phyloP scores from a whole-genome alignment of 2,113 vertebrate species.

The Peromyscus californicus region DNA sequence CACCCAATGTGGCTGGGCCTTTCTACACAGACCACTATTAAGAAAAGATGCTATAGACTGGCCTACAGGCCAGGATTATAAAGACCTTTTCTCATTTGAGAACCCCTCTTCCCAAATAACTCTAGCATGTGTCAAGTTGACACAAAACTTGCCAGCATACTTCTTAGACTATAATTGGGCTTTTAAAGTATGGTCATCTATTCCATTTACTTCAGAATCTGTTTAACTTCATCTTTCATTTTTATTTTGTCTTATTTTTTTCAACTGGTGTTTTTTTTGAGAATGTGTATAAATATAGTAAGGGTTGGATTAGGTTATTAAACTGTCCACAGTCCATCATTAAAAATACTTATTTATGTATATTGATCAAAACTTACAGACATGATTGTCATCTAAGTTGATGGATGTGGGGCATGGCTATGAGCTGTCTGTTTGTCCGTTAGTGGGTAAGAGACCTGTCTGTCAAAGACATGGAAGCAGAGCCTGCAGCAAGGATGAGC shows the following conservation, averaged over 20 bases:
- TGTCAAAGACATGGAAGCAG: background rate
- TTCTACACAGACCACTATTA: background rate
- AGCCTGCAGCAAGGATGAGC: background rate
- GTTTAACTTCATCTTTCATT: background rate
- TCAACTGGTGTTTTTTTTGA: background rate
- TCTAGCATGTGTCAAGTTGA: background rate
- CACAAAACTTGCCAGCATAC: background rate
- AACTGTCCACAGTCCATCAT: background rate
- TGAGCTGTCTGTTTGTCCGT: background rate
- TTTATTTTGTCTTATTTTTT: background rate
- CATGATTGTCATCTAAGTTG: background rate
- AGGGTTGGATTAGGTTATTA: background rate
- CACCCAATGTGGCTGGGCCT: background rate
- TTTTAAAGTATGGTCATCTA: background rate
- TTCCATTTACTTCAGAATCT: background rate
- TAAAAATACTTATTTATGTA: background rate
- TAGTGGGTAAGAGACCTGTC: background rate
- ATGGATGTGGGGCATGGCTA: background rate
- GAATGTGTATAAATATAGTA: background rate
- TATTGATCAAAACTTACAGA: background rate
- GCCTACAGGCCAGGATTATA: background rate
- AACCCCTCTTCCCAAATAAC: no score
- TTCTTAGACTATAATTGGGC: background rate
- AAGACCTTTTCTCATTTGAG: background rate
- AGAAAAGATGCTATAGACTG: background rate